Conservation (phyloP, 2,797 vertebrate genomes). For the Aplochiton taeniatus region DNA sequence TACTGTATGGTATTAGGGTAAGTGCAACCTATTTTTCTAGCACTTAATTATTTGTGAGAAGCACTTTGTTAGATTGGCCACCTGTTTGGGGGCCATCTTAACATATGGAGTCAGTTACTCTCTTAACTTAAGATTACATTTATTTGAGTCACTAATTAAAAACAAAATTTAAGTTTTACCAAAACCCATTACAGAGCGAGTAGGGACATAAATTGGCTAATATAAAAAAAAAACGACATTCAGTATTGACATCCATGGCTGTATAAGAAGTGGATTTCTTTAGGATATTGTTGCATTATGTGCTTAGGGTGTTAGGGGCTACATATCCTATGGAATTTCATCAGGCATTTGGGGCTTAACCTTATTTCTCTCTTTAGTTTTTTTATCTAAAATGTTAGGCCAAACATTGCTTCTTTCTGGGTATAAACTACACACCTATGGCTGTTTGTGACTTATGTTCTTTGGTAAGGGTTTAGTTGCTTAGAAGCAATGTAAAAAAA, state of each 20-base stretch:
- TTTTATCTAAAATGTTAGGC: too few relatives aligned
- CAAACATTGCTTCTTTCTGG: too few relatives aligned
- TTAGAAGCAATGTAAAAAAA: too few relatives aligned
- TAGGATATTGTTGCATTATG: slow-evolving; percentile 15
- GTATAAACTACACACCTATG: too few relatives aligned
- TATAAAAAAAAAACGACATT: not conserved
- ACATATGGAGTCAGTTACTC: slow-evolving; percentile 30
- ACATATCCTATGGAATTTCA: slow-evolving; percentile 7
- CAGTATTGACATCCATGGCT: not conserved
- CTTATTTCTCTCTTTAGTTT: too few relatives aligned
- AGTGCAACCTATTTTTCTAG: not conserved
- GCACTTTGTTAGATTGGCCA: slow-evolving; percentile 29
- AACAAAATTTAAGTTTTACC: not conserved
- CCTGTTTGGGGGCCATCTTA: slow-evolving; percentile 24
- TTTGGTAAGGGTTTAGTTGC: too few relatives aligned
- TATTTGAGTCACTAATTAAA: slow-evolving; percentile 8
- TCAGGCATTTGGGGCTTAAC: slow-evolving; percentile 8
- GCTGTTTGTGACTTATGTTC: too few relatives aligned
- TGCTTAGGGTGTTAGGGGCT: slow-evolving; percentile 22
- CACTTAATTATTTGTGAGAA: slow-evolving; percentile 30
- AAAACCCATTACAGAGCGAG: slow-evolving; percentile 5
- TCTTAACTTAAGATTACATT: slow-evolving; percentile 23
- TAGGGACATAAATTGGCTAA: not conserved
- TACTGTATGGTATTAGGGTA: too few relatives aligned
- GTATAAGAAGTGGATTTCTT: not conserved